A percentile compares a stretch with the other conserved stretches of the same genome.
These are phyloP conservation scores for Drosophila affinis DNA, from an alignment of 2,888 invertebrate genomes.

Conservation along the genomic window DNA sequence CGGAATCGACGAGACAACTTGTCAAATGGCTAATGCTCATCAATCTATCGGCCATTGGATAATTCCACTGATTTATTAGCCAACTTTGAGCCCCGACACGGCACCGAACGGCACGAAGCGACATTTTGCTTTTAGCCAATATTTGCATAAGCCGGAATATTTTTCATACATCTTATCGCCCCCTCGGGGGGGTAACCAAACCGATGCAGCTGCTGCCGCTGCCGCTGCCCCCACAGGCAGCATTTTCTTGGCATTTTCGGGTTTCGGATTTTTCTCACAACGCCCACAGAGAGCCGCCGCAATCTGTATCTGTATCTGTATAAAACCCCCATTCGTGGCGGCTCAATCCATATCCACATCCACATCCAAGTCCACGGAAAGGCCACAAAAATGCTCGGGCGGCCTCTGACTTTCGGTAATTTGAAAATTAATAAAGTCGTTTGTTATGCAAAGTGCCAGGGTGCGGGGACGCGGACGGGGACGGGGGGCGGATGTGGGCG, in stretches of 20 bases:
- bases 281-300: slow-evolving; percentile 57
- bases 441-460: slow-evolving; percentile 76
- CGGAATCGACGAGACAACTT: slow-evolving; percentile 29
- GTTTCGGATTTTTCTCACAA: slow-evolving; percentile 76
- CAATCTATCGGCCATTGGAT: slow-evolving; percentile 68
- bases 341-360: slow-evolving; percentile 41
- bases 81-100: slow-evolving; percentile 38
- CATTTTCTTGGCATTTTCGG: slow-evolving; percentile 63
- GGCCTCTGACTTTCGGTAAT: slow-evolving; percentile 79
- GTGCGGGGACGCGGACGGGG: neutral
- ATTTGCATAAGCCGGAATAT: slow-evolving; percentile 69
- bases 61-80: slow-evolving; percentile 70
- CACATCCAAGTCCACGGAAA: slow-evolving; percentile 61
- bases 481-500: slow-evolving; percentile 36
- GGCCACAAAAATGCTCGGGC: slow-evolving; percentile 75
- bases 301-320: slow-evolving; percentile 25
- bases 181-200: slow-evolving; percentile 24
- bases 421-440: slow-evolving; percentile 79
- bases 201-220: slow-evolving; percentile 61
- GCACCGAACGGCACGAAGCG: slow-evolving; percentile 58
- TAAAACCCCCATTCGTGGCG: slow-evolving; percentile 43
- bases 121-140: slow-evolving; percentile 75
- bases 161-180: slow-evolving; percentile 49
- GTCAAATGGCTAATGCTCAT: slow-evolving; percentile 60
- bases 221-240: slow-evolving; percentile 43